Conservation (phyloP, 1,140 invertebrate species). For the Ditylenchus dipsaci region DNA sequence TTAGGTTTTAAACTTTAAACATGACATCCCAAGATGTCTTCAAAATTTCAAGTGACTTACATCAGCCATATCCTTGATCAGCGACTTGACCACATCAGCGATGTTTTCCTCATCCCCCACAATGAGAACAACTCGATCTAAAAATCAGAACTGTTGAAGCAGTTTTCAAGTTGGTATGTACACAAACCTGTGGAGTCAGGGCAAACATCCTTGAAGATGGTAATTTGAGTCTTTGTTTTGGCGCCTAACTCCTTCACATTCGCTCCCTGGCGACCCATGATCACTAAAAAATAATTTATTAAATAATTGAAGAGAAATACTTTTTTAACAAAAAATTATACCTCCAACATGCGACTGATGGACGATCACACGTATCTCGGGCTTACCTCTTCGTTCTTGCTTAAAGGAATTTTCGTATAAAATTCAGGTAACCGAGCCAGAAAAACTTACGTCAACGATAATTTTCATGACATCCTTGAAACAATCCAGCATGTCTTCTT, state of each 20-base stretch:
- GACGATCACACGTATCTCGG: not conserved
- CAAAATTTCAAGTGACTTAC: too few species aligned
- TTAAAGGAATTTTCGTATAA: too few species aligned
- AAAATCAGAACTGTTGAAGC: too few species aligned
- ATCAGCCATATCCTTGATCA: not conserved
- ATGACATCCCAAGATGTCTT: too few species aligned
- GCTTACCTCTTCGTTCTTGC: not conserved
- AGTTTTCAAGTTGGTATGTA: too few species aligned
- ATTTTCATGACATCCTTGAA: too few species aligned
- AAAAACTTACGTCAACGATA: too few species aligned
- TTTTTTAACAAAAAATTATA: too few species aligned
- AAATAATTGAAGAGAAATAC: too few species aligned
- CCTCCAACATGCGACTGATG: not conserved
- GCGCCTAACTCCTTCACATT: not conserved
- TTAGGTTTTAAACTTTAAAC: too few species aligned
- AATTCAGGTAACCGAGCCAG: too few species aligned
- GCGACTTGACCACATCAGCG: not conserved
- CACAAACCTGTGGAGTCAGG: not conserved
- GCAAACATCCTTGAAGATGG: not conserved
- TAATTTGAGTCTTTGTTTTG: not conserved
- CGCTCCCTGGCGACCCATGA: not conserved
- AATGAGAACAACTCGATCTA: not conserved
- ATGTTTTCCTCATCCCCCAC: not conserved
- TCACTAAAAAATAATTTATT: not conserved
- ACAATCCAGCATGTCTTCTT: too few species aligned